Conservation (phyloP, 2,888 invertebrate species). For the Strigamia transsilvanica region DNA sequence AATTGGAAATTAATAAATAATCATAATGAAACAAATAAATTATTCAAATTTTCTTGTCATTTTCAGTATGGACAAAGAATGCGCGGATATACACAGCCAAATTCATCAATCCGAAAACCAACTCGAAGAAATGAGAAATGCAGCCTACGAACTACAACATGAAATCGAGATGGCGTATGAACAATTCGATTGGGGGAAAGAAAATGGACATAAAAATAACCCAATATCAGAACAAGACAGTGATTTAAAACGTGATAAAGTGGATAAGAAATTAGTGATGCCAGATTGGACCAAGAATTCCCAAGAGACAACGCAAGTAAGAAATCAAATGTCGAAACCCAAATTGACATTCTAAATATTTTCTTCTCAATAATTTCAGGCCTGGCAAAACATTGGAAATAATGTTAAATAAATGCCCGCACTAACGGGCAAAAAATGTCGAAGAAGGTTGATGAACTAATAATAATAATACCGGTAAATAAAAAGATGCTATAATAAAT, state of each 20-base stretch:
- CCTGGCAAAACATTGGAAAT: conserved; percentile 18
- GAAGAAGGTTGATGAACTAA: not conserved
- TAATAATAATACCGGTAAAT: not conserved
- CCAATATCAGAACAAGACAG: not conserved
- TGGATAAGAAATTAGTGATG: not conserved
- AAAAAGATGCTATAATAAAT: not conserved
- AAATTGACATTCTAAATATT: not conserved
- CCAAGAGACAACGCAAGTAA: conserved; percentile 54
- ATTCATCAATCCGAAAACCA: conserved; percentile 37
- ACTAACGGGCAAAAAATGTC: not conserved
- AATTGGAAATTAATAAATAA: not conserved
- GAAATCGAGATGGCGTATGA: conserved; percentile 50
- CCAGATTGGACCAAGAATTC: conserved; percentile 54
- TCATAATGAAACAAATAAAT: not conserved
- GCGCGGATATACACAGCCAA: conserved; percentile 4
- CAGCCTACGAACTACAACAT: not conserved
- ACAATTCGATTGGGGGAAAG: conserved; percentile 14
- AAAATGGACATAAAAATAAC: not conserved
- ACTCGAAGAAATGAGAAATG: conserved; percentile 31
- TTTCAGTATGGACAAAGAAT: conserved; percentile 46
- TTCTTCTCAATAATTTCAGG: conserved; percentile 11
- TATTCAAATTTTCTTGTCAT: not conserved
- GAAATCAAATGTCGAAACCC: not conserved
- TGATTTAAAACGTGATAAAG: not conserved
- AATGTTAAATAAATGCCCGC: not conserved